Evolutionary conservation across 2,113 vertebrate genomes (phyloP).

Genomic region (Sorex araneus): DNA sequence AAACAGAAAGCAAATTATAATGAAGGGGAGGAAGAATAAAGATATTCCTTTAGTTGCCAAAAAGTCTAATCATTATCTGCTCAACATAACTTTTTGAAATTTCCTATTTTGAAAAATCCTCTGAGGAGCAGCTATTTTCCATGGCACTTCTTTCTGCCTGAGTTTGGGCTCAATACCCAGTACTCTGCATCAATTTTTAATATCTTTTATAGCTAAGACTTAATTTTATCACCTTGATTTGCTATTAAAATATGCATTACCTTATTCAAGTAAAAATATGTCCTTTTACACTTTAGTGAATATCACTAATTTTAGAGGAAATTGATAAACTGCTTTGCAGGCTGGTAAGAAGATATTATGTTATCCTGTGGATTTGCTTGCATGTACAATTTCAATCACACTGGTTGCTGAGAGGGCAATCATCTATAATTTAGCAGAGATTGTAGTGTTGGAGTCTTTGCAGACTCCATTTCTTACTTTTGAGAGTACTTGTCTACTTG

Average conservation of each 20-base stretch:
- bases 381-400: conserved; percentile 76
- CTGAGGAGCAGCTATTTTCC: neutral
- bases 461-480: conserved; percentile 73
- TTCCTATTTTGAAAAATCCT: conserved; percentile 6
- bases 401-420: conserved; percentile 75
- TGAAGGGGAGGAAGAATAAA: neutral
- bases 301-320: conserved; percentile 68
- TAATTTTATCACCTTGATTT: conserved; percentile 74
- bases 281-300: conserved; percentile 1
- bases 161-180: neutral
- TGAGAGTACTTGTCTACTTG: conserved; percentile 71
- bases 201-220: conserved; percentile 3
- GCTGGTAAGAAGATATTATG: conserved; percentile 46
- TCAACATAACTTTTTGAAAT: neutral
- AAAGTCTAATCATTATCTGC: conserved; percentile 44
- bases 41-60: neutral
- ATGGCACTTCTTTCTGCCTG: neutral
- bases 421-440: conserved; percentile 82
- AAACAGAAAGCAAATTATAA: neutral
- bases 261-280: conserved; percentile 63
- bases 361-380: conserved; percentile 53
- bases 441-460: conserved; percentile 54
- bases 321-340: conserved; percentile 48
- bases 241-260: conserved; percentile 62
- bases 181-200: conserved; percentile 50